These are phyloP conservation scores for Drosophila gunungcola DNA, from an alignment of 1,140 invertebrate species.

Conservation along the genomic window DNA sequence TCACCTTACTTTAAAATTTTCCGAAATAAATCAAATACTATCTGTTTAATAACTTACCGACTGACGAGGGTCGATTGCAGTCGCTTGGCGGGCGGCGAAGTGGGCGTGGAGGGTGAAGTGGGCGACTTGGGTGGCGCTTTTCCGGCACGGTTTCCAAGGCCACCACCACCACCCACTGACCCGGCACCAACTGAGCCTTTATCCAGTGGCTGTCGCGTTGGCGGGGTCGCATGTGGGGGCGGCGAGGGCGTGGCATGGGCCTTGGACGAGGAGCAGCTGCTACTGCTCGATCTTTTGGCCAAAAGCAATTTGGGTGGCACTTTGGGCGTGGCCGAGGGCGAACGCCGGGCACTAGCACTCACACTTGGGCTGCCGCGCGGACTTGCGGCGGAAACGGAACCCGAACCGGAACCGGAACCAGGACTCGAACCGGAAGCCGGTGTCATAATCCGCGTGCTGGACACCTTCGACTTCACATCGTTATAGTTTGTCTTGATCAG, in stretches of 20 bases:
- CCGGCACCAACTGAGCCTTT: slow-evolving; percentile 70
- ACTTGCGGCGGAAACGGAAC: slow-evolving; percentile 11
- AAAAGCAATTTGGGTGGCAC: slow-evolving; percentile 28
- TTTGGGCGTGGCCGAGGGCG: slow-evolving; percentile 54
- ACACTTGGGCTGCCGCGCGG: slow-evolving; percentile 54
- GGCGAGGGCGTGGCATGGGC: slow-evolving; percentile 26
- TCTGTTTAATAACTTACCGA: slow-evolving; percentile 56
- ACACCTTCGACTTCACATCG: slow-evolving; percentile 92
- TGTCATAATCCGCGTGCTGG: slow-evolving; percentile 77
- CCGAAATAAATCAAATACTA: slow-evolving; percentile 6
- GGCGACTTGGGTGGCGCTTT: slow-evolving; percentile 30
- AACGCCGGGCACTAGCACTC: slow-evolving; percentile 58
- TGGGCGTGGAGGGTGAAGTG: slow-evolving; percentile 62
- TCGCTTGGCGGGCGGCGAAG: slow-evolving; percentile 60
- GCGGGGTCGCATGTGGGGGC: slow-evolving; percentile 32
- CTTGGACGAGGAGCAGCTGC: slow-evolving; percentile 21
- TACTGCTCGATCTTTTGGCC: slow-evolving; percentile 51
- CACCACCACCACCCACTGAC: slow-evolving; percentile 4
- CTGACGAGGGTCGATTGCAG: slow-evolving; percentile 55
- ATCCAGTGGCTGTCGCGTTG: slow-evolving; percentile 78
- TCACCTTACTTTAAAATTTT: background rate
- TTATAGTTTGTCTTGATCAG: slow-evolving; percentile 90
- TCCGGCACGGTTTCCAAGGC: slow-evolving; percentile 24
- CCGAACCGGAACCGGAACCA: slow-evolving; percentile 16
- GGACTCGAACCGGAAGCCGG: slow-evolving; percentile 20